Conservation (phyloP, 2,888 invertebrate genomes). For the Itoplectis maculator region DNA sequence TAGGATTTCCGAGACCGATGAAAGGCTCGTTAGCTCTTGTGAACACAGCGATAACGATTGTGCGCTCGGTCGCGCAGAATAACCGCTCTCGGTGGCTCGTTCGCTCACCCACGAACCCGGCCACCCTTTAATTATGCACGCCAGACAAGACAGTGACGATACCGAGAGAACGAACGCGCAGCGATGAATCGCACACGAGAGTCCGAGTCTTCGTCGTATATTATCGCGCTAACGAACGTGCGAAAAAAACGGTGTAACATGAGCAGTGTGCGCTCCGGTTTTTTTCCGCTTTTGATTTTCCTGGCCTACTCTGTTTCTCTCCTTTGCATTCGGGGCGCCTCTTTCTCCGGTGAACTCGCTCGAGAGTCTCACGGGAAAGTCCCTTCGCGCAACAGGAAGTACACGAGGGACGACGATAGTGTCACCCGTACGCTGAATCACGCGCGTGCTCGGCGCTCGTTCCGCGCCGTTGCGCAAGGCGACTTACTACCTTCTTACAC, state of each 20-base stretch:
- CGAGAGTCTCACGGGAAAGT: not conserved
- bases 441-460: slow-evolving; percentile 4
- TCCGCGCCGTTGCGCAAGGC: slow-evolving; percentile 26
- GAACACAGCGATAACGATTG: slow-evolving; percentile 56
- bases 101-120: slow-evolving; percentile 13
- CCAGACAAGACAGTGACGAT: slow-evolving; percentile 4
- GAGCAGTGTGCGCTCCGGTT: not conserved
- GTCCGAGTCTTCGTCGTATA: not conserved
- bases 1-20: slow-evolving; percentile 43
- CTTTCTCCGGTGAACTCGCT: slow-evolving; percentile 17
- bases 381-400: slow-evolving; percentile 65
- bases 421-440: slow-evolving; percentile 31
- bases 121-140: slow-evolving; percentile 55
- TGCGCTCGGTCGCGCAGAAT: slow-evolving; percentile 41
- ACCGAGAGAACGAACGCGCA: slow-evolving; percentile 12
- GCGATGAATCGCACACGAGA: not conserved
- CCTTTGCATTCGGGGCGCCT: not conserved
- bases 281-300: slow-evolving; percentile 15
- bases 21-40: slow-evolving; percentile 47
- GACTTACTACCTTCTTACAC: slow-evolving; percentile 18
- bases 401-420: slow-evolving; percentile 21
- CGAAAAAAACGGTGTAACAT: not conserved
- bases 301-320: not conserved
- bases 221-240: slow-evolving; percentile 35
- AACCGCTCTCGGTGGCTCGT: slow-evolving; percentile 21